Evolutionary conservation across 64 coral and sea anemone species (phyloP), one percentile per base, ranked within the genome.

Genomic region (Exaiptasia diaphana): DNA sequence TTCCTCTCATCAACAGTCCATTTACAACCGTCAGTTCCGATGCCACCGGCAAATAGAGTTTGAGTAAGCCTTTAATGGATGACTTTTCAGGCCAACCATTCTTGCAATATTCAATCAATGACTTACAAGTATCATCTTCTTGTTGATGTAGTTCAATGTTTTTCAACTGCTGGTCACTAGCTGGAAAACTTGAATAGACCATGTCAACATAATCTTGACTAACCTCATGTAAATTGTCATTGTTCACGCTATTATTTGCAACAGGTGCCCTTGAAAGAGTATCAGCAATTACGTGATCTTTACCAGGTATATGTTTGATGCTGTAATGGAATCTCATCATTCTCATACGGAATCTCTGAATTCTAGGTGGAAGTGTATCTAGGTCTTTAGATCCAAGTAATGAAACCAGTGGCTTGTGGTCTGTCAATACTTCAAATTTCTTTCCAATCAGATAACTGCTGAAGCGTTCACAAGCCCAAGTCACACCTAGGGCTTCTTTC

Each of bases 51-150:
- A 41, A 64, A 67, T 80, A 79, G 33, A 71, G 41, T 38, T 88
- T 88, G 11, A 88, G 34, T 59, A 65, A 48, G 20, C 75, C 86
- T 71, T 78, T 68, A 27, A 88, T 57, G 20, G 83, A 67, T 48
- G 54, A 67, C 64, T 61, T 69, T 20, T 80, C 65, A 27, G 74
- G 77, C 65, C 76, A 72, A 50, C 76, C 76, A 34, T 89, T 42
- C 37, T 33, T 61, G 34, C 86, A 89, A 71, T 80, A 89, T 48
- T 81, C n/a, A 26, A 79, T 58, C 38, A 89, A 31, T 29, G 72
- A 53, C 55, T 89, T 67, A 57, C 76, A 81, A 27, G 50, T 73
- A 12, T 89, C 86, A 72, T 89, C 86, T 27, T 80, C 76, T 72
- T 25, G 65, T 48, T 81, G 86, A 38, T 86, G 83, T 58, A 38